These are phyloP conservation scores for Ornithoptera priamus DNA, from an alignment of 2,888 invertebrate genomes.

Conservation along the genomic window DNA sequence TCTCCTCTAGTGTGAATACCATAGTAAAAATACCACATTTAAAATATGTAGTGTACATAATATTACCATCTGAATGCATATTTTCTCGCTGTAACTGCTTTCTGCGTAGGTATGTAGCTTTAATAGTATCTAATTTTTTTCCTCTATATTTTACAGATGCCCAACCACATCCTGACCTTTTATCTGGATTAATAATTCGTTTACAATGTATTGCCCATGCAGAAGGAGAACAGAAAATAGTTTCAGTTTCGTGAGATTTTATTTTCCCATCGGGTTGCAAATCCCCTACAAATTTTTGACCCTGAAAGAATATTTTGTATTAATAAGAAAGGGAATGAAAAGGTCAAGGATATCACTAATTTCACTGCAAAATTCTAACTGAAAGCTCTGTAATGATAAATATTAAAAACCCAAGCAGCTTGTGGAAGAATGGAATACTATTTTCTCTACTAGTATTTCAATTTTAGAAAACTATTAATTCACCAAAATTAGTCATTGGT, in stretches of 20 bases:
- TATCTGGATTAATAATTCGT: conserved; percentile 93
- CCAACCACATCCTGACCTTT: conserved; percentile 96
- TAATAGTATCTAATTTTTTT: conserved; percentile 92
- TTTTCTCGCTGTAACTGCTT: conserved; percentile 81
- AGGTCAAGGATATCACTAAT: too few species aligned
- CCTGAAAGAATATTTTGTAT: conserved; percentile 72
- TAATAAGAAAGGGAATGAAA: too few species aligned
- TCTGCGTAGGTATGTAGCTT: conserved; percentile 90
- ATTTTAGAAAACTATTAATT: too few species aligned
- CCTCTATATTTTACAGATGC: conserved; percentile 94
- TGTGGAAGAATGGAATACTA: too few species aligned
- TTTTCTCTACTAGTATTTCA: too few species aligned
- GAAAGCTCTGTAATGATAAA: too few species aligned
- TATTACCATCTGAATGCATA: conserved; percentile 70
- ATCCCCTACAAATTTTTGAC: conserved; percentile 94
- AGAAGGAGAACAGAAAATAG: conserved; percentile 92
- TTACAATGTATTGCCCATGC: conserved; percentile 97
- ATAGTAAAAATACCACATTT: too few species aligned
- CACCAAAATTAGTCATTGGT: too few species aligned
- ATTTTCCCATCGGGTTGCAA: conserved; percentile 92
- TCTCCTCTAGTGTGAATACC: too few species aligned
- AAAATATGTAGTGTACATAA: background rate
- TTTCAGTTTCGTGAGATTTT: conserved; percentile 91
- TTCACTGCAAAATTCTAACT: too few species aligned
- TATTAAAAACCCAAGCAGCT: too few species aligned